Evolutionary conservation across 2,888 invertebrate species (phyloP), one percentile per base, ranked within the genome.

Genomic region (Drosophila nigricruria): DNA sequence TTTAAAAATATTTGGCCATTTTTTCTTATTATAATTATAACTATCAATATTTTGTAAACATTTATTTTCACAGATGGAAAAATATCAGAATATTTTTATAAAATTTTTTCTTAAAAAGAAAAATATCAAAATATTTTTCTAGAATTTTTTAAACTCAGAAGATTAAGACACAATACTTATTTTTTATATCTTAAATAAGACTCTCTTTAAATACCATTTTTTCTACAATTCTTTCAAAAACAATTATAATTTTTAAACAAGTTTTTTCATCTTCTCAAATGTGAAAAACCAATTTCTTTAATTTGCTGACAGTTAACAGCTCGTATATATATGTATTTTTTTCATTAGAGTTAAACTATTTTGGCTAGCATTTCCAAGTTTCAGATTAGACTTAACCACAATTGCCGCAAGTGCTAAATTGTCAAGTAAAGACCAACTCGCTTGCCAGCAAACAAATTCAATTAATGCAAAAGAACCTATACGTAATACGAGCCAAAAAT

Each of bases 361-460:
- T 76, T 76, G 80, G 62, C 66, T 20, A n/a, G 50, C 43, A 49
- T n/a, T 38, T 43, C 27, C n/a, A 53, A 43, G 40, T 57, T 36
- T 43, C n/a, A 30, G 60, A 34, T 58, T 56, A 63, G 65, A 47
- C 36, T 38, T 20, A 38, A 6, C 82, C 85, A 38, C 68, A 82
- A 56, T 25, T 54, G 57, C 88, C 88, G 64, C 86, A 82, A 80
- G 77, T 82, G 71, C 74, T 79, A 82, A 73, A 79, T 85, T 73
- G 69, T 49, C 67, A 65, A 67, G 58, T 30, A 27, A 57, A 40
- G 69, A 54, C 61, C 23, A 38, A 54, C 43, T 61, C 49, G 57
- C 47, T 65, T 84, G 86, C 75, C 88, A 81, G 77, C 62, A 73
- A 70, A 70, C 73, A 73, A 86, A 86, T 86, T 88, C 66, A 86